Conservation (phyloP, 1,140 invertebrate species). For the Spodoptera litura region DNA sequence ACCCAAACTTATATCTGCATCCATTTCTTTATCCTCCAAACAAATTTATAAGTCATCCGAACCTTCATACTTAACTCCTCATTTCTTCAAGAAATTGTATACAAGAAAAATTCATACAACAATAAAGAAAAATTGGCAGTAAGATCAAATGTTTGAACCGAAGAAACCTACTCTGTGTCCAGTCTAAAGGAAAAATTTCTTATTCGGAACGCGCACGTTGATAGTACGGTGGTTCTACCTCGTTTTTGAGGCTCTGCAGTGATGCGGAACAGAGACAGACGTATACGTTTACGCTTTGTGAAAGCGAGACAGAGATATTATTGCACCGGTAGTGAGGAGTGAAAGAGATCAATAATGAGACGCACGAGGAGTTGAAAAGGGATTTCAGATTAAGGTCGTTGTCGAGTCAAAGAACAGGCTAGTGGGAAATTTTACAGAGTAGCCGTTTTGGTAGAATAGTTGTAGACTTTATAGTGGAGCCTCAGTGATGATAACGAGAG, state of each 20-base stretch:
- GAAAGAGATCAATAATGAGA: slow-evolving; percentile 87
- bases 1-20: slow-evolving; percentile 29
- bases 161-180: slow-evolving; percentile 63
- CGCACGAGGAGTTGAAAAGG: slow-evolving; percentile 85
- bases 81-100: slow-evolving; percentile 22
- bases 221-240: slow-evolving; percentile 78
- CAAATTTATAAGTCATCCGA: slow-evolving; percentile 51
- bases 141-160: slow-evolving; percentile 16
- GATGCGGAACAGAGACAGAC: slow-evolving; percentile 69
- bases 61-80: slow-evolving; percentile 43
- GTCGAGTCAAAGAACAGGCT: slow-evolving; percentile 80
- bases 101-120: slow-evolving; percentile 41
- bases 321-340: slow-evolving; percentile 86
- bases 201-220: slow-evolving; percentile 76
- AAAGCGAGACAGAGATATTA: slow-evolving; percentile 71
- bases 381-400: slow-evolving; percentile 86
- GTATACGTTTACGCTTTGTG: slow-evolving; percentile 55
- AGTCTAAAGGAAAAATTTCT: slow-evolving; percentile 73
- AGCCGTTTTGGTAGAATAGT: not conserved
- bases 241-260: slow-evolving; percentile 85
- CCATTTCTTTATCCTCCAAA: slow-evolving; percentile 48
- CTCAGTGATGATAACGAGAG: not conserved
- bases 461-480: not conserved
- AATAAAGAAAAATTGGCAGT: slow-evolving; percentile 50
- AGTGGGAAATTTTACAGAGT: slow-evolving; percentile 65